phyloP scores from a whole-genome alignment of 64 coral and sea anemone species.

The Montipora cactus region DNA sequence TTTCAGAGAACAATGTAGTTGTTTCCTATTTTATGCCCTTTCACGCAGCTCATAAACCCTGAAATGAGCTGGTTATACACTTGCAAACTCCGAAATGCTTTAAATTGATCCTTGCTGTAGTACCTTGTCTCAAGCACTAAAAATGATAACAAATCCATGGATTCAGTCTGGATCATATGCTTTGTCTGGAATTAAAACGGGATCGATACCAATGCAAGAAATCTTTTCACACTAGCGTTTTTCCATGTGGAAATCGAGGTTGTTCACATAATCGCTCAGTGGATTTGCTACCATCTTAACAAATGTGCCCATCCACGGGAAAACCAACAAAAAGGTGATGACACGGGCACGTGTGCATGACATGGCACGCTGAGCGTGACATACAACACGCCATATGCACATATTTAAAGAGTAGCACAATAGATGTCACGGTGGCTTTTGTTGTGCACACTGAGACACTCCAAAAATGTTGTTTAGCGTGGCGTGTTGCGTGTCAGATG shows the following conservation, averaged over 20 bases:
- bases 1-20: conserved; percentile 35
- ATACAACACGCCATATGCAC: too few relatives aligned
- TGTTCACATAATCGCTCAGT: conserved; percentile 20
- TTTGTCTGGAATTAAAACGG: conserved; percentile 9
- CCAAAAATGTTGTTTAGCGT: too few relatives aligned
- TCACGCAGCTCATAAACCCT: conserved; percentile 20
- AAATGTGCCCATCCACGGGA: too few relatives aligned
- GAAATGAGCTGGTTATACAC: conserved; percentile 46
- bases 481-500: too few relatives aligned
- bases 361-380: too few relatives aligned
- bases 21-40: conserved; percentile 6
- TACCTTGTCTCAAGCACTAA: conserved; percentile 28
- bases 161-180: conserved; percentile 51
- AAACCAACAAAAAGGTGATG: too few relatives aligned
- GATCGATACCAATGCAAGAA: conserved; percentile 61
- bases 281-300: conserved; percentile 4
- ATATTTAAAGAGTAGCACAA: too few relatives aligned
- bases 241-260: conserved; percentile 45
- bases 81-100: conserved; percentile 39
- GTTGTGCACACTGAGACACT: too few relatives aligned
- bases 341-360: too few relatives aligned
- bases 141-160: conserved; percentile 28
- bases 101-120: conserved; percentile 58
- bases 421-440: too few relatives aligned
- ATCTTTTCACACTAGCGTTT: conserved; percentile 66